Conservation (phyloP, 2,113 vertebrate genomes). For the Chascanopsetta lugubris region DNA sequence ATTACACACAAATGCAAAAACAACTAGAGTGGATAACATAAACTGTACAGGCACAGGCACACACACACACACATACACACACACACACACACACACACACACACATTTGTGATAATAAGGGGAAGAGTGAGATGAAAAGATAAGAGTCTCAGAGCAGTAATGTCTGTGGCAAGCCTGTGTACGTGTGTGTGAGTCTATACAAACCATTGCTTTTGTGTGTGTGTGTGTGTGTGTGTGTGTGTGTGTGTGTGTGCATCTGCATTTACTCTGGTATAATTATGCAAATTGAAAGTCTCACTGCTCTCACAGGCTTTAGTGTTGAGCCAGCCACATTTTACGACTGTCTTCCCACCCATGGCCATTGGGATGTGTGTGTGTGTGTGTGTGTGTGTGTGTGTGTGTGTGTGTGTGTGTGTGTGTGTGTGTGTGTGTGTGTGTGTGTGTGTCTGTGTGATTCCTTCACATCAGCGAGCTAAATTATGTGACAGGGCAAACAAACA, state of each 20-base stretch:
- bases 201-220: neutral
- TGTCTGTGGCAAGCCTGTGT: neutral
- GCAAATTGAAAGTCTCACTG: conserved; percentile 53
- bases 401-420: conserved; percentile 6
- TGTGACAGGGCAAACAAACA: conserved; percentile 48
- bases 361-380: conserved; percentile 4
- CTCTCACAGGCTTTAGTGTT: conserved; percentile 37
- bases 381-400: conserved; percentile 7
- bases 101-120: neutral
- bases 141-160: neutral
- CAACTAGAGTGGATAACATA: neutral
- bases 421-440: conserved; percentile 6
- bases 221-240: neutral
- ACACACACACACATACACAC: neutral
- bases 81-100: conserved; percentile 1
- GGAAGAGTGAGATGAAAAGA: neutral
- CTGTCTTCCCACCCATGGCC: conserved; percentile 38
- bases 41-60: neutral
- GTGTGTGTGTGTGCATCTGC: conserved; percentile 23
- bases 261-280: conserved; percentile 47
- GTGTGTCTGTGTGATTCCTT: conserved; percentile 25
- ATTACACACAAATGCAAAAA: neutral
- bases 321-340: conserved; percentile 48
- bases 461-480: conserved; percentile 48
- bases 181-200: conserved; percentile 1